Evolutionary conservation across 2,888 invertebrate genomes (phyloP).

Genomic region (Netelia melanura): DNA sequence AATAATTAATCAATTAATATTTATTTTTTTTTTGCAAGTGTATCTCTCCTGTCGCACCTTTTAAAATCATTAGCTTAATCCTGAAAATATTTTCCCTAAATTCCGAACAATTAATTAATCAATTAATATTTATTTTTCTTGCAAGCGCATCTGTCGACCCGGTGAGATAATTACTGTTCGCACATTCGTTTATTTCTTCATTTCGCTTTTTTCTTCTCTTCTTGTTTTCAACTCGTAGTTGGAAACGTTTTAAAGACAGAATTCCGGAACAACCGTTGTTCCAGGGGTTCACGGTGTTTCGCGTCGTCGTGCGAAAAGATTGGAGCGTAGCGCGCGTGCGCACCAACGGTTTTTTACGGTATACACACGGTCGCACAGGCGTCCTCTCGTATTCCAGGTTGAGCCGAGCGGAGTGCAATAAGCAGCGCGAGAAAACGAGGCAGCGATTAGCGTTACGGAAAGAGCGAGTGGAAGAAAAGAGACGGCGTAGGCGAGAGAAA

Average conservation of each 20-base stretch:
- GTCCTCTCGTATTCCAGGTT: conserved; percentile 3
- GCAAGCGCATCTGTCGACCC: neutral
- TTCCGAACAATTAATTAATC: neutral
- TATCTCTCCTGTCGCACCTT: too few relatives aligned
- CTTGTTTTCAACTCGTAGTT: neutral
- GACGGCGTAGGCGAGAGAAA: conserved; percentile 24
- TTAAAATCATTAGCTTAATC: too few relatives aligned
- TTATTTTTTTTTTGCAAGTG: too few relatives aligned
- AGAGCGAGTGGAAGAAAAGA: conserved; percentile 37
- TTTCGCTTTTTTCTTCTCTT: neutral
- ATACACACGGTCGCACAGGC: neutral
- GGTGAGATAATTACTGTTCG: neutral
- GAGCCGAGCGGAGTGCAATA: conserved; percentile 49
- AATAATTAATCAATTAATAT: too few relatives aligned
- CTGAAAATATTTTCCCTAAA: neutral
- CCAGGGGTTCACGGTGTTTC: conserved; percentile 8
- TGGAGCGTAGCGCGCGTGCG: neutral
- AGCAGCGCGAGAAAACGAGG: conserved; percentile 44
- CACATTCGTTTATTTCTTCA: neutral
- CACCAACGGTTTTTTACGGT: neutral
- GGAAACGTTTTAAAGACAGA: conserved; percentile 43
- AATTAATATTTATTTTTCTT: neutral
- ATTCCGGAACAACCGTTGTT: conserved; percentile 39
- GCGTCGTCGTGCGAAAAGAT: conserved; percentile 15
- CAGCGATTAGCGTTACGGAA: conserved; percentile 32